Base-by-base conservation (phyloP, 2,888 invertebrate species). In the Coenonympha arcania region DNA sequence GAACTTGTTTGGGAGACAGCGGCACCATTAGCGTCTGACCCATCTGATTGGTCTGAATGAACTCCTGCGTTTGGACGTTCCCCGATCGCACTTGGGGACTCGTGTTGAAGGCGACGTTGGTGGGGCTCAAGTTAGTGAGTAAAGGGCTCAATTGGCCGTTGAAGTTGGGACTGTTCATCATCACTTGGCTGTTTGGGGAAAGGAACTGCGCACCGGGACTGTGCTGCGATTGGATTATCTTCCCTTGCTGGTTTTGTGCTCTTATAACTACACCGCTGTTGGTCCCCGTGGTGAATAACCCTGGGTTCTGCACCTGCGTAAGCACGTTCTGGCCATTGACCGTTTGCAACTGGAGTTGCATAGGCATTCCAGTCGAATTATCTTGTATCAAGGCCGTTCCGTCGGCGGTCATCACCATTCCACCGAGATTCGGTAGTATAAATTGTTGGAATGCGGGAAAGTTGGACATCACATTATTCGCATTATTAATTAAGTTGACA, bases 341-440 rank as follows among this genome's bases (percentile, higher is more conserved):
- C 54, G 94, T 94, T 66, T 94, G 94, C 56, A 94, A 87, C 66
- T 94, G 94, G 9, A 92, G 66, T 60, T 92, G 92, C 89, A 92
- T 89, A 0, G 92, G 91, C 62, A 92, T 87, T 20, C 86, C 86
- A 30, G 90, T 89, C 0, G 90, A 87, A 15, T 90, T 88, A 57
- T 93, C 92, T 69, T 92, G 92, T 36, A 95, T 87, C 37, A 95
- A 87, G 0, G 94, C 92, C 0, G 94, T 91, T 20, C 92, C 92
- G 64, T 92, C 92, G 0, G 93, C 91, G 6, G 93, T 91, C 92
- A 95, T 93, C 0, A 95, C 92, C 90, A 95, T 91, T 1, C 94
- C 92, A 9, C 93, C 90, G 2, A 93, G 79, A 59, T 94, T 93
- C 8, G 94, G 94, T 48, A 95, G 91, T 45, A 95, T 90, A 62